Evolutionary conservation across 2,888 invertebrate genomes (phyloP).

Genomic region (Drosophila mettleri): DNA sequence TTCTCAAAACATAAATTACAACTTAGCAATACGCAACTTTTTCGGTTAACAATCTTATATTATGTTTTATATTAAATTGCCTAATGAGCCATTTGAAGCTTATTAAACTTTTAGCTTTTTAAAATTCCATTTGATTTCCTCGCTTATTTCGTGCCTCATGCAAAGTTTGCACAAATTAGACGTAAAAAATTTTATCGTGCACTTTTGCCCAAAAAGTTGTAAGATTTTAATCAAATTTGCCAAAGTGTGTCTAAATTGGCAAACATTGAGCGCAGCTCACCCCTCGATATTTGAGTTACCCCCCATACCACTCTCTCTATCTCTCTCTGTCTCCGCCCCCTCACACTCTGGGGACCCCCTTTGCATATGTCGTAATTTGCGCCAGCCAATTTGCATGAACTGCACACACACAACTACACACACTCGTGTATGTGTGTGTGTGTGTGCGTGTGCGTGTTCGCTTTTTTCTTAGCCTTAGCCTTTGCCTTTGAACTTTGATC

Average conservation of each 20-base stretch:
- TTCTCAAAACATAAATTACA: neutral
- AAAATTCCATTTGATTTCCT: conserved; percentile 21
- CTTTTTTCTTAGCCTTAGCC: conserved; percentile 47
- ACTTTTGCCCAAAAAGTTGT: conserved; percentile 38
- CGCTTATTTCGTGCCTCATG: conserved; percentile 8
- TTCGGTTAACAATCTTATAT: neutral
- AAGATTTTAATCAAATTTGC: conserved; percentile 79
- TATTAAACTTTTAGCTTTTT: conserved; percentile 2
- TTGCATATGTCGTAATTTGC: conserved; percentile 74
- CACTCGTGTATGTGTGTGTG: conserved; percentile 1
- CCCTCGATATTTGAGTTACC: conserved; percentile 21
- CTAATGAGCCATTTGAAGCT: neutral
- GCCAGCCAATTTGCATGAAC: conserved; percentile 65
- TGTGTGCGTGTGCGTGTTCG: conserved; percentile 7
- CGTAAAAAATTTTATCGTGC: conserved; percentile 34
- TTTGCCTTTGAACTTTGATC: conserved; percentile 77
- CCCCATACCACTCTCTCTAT: neutral
- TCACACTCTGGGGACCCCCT: conserved; percentile 25
- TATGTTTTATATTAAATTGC: neutral
- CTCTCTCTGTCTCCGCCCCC: neutral
- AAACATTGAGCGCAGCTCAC: conserved; percentile 41
- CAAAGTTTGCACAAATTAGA: conserved; percentile 65
- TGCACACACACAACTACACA: conserved; percentile 8
- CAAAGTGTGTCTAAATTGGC: conserved; percentile 79
- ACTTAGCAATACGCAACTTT: neutral